These are phyloP conservation scores for Hyaena hyaena DNA, from an alignment of 2,113 vertebrate genomes.

Conservation along the genomic window DNA sequence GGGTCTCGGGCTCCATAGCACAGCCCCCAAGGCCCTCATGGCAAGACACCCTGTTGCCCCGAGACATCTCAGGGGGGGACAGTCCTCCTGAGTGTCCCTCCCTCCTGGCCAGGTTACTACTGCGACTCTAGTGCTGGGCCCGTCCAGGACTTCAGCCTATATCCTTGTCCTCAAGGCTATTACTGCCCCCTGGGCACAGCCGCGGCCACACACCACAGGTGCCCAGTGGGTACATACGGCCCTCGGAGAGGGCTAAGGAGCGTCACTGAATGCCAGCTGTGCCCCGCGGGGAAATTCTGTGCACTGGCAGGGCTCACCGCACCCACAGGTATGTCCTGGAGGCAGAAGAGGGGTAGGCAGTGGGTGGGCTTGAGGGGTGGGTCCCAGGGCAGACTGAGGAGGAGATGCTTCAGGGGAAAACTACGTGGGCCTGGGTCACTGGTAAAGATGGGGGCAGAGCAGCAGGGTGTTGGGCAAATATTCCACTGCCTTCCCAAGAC, in stretches of 20 bases:
- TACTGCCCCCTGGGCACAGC: constrained; percentile 92
- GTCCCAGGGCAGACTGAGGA: not conserved
- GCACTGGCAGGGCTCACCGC: constrained; percentile 86
- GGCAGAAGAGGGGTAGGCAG: not conserved
- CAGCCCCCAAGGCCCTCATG: too few relatives aligned
- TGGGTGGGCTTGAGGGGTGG: not conserved
- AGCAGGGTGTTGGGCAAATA: not conserved
- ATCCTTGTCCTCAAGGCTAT: constrained; percentile 91
- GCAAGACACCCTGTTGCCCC: not conserved
- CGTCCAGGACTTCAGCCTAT: constrained; percentile 84
- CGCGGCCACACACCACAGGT: constrained; percentile 88
- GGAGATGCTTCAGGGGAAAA: not conserved
- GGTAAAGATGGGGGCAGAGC: not conserved
- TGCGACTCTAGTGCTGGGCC: constrained; percentile 87
- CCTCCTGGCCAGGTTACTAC: constrained; percentile 89
- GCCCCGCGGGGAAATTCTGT: constrained; percentile 92
- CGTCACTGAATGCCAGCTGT: constrained; percentile 86
- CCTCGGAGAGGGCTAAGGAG: constrained; percentile 80
- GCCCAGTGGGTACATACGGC: constrained; percentile 91
- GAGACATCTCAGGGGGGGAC: accelerated
- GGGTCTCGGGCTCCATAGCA: not conserved
- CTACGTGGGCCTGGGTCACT: not conserved
- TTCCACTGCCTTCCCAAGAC: not conserved
- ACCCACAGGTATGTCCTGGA: constrained; percentile 89
- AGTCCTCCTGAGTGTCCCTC: not conserved